Evolutionary conservation across 2,113 vertebrate species (phyloP).

Genomic region (Ameiurus melas): DNA sequence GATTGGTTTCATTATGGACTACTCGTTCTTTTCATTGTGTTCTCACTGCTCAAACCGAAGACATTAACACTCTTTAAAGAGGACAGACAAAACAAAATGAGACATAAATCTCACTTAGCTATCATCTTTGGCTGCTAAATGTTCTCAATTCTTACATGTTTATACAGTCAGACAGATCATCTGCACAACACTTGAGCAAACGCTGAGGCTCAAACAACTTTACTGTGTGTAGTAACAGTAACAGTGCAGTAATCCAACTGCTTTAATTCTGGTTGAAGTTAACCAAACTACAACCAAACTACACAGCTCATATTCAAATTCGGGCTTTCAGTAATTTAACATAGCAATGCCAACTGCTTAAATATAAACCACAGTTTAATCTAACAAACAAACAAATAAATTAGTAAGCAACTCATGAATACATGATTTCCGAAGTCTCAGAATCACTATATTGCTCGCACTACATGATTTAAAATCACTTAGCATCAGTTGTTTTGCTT

Average conservation of each 20-base stretch:
- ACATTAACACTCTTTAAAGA: not conserved
- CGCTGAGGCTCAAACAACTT: not conserved
- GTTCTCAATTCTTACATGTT: not conserved
- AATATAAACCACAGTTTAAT: not conserved
- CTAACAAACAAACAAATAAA: not conserved
- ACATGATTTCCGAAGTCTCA: not conserved
- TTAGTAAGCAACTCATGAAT: not conserved
- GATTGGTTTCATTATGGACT: slow-evolving; percentile 1
- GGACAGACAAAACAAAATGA: slow-evolving; percentile 18
- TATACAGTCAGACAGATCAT: slow-evolving; percentile 14
- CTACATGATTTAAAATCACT: not conserved
- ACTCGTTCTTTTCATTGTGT: not conserved
- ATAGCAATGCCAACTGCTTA: not conserved
- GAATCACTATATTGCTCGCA: not conserved
- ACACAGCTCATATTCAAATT: not conserved
- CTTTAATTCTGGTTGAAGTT: not conserved
- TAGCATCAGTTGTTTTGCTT: not conserved
- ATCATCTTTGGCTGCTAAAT: not conserved
- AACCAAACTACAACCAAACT: not conserved
- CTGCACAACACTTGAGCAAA: slow-evolving; percentile 22
- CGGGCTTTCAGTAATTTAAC: not conserved
- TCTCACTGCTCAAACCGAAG: not conserved
- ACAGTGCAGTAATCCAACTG: not conserved
- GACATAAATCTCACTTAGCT: slow-evolving; percentile 4
- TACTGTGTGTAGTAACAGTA: not conserved